phyloP scores from a whole-genome alignment of 2,113 vertebrate species.

The Numenius arquata region DNA sequence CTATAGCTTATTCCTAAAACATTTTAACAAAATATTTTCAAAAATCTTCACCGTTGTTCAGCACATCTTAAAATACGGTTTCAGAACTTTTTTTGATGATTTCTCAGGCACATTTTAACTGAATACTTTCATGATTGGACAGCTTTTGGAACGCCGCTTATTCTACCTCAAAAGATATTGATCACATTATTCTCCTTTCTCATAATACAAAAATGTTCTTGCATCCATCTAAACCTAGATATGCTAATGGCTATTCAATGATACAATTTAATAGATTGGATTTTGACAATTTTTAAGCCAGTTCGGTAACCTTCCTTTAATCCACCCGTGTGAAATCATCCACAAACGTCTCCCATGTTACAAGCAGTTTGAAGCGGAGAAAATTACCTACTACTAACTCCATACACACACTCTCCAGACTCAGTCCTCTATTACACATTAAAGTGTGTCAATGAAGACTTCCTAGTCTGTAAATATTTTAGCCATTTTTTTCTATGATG shows the following conservation, averaged over 20 bases:
- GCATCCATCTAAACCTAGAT: neutral
- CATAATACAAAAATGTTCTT: neutral
- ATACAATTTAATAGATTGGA: neutral
- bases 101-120: neutral
- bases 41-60: neutral
- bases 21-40: neutral
- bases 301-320: neutral
- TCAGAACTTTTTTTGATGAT: neutral
- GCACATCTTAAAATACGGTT: neutral
- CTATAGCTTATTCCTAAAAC: neutral
- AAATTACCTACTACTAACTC: neutral
- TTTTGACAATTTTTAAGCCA: neutral
- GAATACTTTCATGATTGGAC: neutral
- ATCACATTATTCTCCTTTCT: neutral
- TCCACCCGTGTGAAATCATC: fast-evolving
- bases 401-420: neutral
- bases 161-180: neutral
- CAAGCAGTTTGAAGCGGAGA: neutral
- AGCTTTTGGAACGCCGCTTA: neutral
- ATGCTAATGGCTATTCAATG: neutral
- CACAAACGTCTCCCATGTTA: neutral
- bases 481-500: neutral
- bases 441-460: neutral
- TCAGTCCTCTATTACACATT: neutral
- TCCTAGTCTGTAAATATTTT: neutral